A percentile compares a stretch with the other conserved stretches of the same genome.
Evolutionary conservation across 2,797 vertebrate genomes (phyloP).

Genomic region (Ambastaia sidthimunki): DNA sequence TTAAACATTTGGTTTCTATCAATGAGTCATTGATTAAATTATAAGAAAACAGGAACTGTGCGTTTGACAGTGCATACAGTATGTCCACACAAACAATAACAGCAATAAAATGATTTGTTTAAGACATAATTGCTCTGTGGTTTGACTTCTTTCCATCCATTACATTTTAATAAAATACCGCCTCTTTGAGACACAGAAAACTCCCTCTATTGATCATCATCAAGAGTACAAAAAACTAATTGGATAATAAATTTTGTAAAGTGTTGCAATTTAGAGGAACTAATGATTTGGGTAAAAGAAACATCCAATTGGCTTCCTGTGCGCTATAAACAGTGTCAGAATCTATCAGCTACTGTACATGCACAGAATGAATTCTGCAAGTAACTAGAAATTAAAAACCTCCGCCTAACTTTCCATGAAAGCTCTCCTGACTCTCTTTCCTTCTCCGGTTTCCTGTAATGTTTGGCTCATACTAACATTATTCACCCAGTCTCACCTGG

Average conservation of each 20-base stretch:
- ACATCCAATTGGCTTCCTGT: constrained; percentile 51
- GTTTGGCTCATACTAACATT: constrained; percentile 25
- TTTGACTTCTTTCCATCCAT: constrained; percentile 57
- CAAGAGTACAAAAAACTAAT: constrained; percentile 57
- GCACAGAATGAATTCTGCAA: constrained; percentile 35
- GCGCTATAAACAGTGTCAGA: constrained; percentile 49
- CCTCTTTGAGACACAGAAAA: constrained; percentile 48
- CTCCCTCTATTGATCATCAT: constrained; percentile 62
- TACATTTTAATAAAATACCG: constrained; percentile 59
- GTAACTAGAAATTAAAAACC: constrained; percentile 14
- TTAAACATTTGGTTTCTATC: constrained; percentile 44
- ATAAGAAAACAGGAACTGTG: constrained; percentile 22
- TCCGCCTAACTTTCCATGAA: background rate
- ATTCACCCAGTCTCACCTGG: constrained; percentile 40
- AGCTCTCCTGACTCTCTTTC: constrained; percentile 14
- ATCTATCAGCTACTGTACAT: constrained; percentile 39
- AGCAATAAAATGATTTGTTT: constrained; percentile 52
- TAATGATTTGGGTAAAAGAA: constrained; percentile 54
- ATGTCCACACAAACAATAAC: constrained; percentile 50
- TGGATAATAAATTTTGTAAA: constrained; percentile 61
- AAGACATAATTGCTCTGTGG: constrained; percentile 47
- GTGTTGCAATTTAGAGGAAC: constrained; percentile 56
- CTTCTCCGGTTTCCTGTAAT: constrained; percentile 37
- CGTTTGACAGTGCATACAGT: constrained; percentile 38
- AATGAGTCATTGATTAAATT: constrained; percentile 44